These are phyloP conservation scores for Myotis myotis DNA, from an alignment of 2,797 vertebrate species.

Conservation along the genomic window DNA sequence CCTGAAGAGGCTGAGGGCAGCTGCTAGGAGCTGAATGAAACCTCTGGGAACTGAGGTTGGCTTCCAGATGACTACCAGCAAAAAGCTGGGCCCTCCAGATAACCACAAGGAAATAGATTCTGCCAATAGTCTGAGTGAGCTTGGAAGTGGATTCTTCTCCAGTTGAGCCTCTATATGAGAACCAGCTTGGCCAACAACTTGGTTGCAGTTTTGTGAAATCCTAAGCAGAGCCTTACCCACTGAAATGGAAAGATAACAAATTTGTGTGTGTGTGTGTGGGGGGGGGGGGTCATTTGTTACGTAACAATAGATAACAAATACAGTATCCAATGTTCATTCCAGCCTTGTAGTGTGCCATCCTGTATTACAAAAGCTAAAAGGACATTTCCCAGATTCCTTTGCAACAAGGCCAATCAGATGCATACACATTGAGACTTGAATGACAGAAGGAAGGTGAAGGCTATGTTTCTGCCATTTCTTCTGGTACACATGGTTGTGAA, in stretches of 20 bases:
- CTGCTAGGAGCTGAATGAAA: neutral
- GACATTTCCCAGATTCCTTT: constrained; percentile 1
- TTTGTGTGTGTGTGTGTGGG: neutral
- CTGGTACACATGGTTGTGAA: constrained; percentile 7
- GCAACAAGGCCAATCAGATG: neutral
- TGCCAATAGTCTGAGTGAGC: neutral
- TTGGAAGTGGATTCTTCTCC: neutral
- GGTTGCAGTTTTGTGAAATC: neutral
- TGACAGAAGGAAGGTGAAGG: neutral
- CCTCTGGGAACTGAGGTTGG: neutral
- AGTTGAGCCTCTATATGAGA: neutral
- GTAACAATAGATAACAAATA: constrained; percentile 2
- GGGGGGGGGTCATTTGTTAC: neutral
- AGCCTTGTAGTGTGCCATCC: neutral
- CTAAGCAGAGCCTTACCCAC: neutral
- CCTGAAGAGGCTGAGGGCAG: neutral
- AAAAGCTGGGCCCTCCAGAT: neutral
- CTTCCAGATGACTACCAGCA: neutral
- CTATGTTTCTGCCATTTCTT: constrained; percentile 15
- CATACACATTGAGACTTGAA: neutral
- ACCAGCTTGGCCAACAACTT: neutral
- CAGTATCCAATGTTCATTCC: neutral
- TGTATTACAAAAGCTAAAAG: constrained; percentile 6
- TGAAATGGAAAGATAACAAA: constrained; percentile 23
- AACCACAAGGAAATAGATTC: constrained; percentile 8